Base-by-base conservation (phyloP, 2,113 vertebrate genomes). In the Cavia aperea region DNA sequence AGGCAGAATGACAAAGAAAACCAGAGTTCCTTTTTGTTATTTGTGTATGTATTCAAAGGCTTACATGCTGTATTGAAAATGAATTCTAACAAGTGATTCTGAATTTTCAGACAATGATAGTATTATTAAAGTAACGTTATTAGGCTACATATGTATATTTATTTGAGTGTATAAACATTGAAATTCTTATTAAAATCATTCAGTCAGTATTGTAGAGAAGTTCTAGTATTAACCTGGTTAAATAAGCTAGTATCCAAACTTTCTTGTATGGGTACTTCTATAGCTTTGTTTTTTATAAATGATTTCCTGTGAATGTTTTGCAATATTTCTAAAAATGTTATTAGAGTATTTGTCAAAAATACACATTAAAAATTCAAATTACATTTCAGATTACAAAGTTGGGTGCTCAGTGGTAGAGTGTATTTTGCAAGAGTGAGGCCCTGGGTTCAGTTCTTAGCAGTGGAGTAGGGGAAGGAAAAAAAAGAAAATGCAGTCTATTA, bases 141-240 rank as follows among this genome's bases (percentile, higher is more conserved):
- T 92, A 86, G 43, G 24, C 15, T 60, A 68, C 14, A 14, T 63
- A 90, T 12, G 51, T 43, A 46, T 89, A 36, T 63, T 90, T 94
- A 68, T 93, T 92, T 93, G 77, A 77, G 19, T 79, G 29, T 88
- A 36, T 89, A 94, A 93, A 86, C 90, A 33, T 90, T 94, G 58
- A 10, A 56, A 49, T 72, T 89, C 89, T 93, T 92, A 90, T 75
- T 73, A 93, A 83, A 84, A 1, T 77, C 39, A 77, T 16, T 90
- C 86, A 90, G 39, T 77, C 72, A 82, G 8, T 72, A 43, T 72
- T 62, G 1, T 66, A 81, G 62, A 91, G 87, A 89, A 49, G 10
- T 58, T 91, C 54, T 39, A 79, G 19, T 91, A 58, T 84, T 87
- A 82, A 77, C 89, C n/a, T 86, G 23, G 54, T 87, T 90, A 82